Base-by-base conservation (phyloP, 2,888 invertebrate genomes). In the Drosophila bunnanda region DNA sequence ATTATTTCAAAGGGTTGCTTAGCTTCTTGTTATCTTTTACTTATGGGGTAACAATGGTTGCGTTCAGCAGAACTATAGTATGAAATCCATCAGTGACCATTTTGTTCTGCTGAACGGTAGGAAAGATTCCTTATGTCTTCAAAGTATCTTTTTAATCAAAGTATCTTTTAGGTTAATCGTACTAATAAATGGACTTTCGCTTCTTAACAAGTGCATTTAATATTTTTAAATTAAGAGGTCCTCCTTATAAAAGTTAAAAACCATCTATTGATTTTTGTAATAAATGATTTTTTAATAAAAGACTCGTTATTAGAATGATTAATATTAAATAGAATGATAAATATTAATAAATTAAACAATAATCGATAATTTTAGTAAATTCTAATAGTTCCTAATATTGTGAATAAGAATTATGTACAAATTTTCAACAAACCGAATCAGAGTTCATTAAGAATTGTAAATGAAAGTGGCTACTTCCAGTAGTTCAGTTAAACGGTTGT, bases 401-500 rank as follows among this genome's bases (percentile, higher is more conserved):
- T 25, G 15, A 22, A 22, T 25, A 4, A 25, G 3, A 13, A 7
- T 41, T 2, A 22, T 20, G 17, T 13, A 15, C 12, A 44, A 4
- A 9, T 4, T 44, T 25, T 15, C 3, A 22, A 15, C 7, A 22
- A 22, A 22, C 22, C 4, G 2, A 9, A 15, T 15, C 13, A 0
- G 32, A n/a, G 17, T 12, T 2, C 8, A 30, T 32, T 7, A 2
- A 20, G 32, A 34, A 13, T 20, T 17, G 13, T 36, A 44, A 22
- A 20, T 57, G 5, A 17, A 54, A 38, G 38, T 39, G 4, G 1
- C 6, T 9, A 13, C 30, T 32, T 52, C 7, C 20, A 30, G 9
- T 39, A 22, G 57, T 22, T 52, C 25, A 28, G 60, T 32, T 34
- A 48, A 64, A 48, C 48, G 48, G 41, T 34, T 64, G 64, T 22